Evolutionary conservation across 2,888 invertebrate species (phyloP).

Genomic region (Tetanocera ferruginea): DNA sequence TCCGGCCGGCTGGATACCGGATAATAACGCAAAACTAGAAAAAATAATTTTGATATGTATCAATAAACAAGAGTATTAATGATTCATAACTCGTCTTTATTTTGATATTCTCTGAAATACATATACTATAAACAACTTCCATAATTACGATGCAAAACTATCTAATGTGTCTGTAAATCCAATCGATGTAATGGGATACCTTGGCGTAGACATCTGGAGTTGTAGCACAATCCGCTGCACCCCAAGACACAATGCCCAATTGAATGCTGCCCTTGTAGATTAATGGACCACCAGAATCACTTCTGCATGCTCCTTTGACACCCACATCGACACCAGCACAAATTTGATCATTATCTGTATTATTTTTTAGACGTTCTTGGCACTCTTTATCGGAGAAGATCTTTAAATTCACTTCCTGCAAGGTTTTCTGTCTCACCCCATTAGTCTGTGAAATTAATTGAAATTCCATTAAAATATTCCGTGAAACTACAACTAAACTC

Average conservation of each 20-base stretch:
- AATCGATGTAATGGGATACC: conserved; percentile 64
- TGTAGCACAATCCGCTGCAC: conserved; percentile 64
- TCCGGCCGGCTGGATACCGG: no score
- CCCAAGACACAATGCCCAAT: conserved; percentile 71
- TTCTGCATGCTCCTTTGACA: conserved; percentile 65
- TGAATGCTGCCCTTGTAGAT: conserved; percentile 54
- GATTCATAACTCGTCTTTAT: no score
- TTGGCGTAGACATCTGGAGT: conserved; percentile 70
- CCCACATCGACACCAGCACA: conserved; percentile 67
- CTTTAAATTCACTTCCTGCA: conserved; percentile 67
- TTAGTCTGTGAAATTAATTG: no score
- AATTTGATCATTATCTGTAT: conserved; percentile 63
- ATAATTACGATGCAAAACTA: no score
- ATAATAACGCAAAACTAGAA: no score
- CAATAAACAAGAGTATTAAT: no score
- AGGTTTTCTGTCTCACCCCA: conserved; percentile 56
- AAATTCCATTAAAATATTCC: no score
- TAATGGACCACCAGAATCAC: conserved; percentile 67
- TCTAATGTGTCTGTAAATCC: conserved; percentile 57
- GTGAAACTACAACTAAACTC: no score
- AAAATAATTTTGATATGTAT: no score
- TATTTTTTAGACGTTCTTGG: conserved; percentile 53
- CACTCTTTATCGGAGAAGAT: conserved; percentile 68
- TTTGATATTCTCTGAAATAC: no score
- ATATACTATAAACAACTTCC: no score